These are phyloP conservation scores for Achroia grisella DNA, from an alignment of 1,140 invertebrate genomes.

Conservation along the genomic window DNA sequence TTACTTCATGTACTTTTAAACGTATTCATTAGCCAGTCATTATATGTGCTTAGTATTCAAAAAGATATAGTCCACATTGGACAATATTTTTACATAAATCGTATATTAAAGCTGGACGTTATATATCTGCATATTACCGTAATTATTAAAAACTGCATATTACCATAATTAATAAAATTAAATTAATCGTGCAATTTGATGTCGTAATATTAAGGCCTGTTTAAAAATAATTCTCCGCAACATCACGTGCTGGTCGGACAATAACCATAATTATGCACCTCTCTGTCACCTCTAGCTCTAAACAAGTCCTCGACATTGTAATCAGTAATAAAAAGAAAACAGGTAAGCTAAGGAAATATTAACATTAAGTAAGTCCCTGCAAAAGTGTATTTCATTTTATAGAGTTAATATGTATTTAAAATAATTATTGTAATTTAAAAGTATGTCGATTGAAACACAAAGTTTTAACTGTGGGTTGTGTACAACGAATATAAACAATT, in stretches of 20 bases:
- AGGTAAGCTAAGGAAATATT: constrained; percentile 54
- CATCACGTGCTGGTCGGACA: constrained; percentile 1
- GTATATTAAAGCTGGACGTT: not conserved
- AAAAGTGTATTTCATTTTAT: constrained; percentile 65
- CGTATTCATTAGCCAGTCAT: no score
- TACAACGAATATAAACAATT: constrained; percentile 56
- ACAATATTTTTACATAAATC: no score
- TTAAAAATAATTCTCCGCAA: not conserved
- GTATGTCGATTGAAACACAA: constrained; percentile 15
- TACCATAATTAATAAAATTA: no score
- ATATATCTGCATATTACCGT: not conserved
- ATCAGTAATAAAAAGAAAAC: constrained; percentile 51
- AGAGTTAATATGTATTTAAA: constrained; percentile 42
- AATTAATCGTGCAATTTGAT: not conserved
- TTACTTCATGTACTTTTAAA: no score
- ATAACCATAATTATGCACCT: constrained; percentile 17
- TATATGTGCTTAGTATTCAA: no score
- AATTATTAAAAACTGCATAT: not conserved
- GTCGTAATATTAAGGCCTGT: constrained; percentile 3
- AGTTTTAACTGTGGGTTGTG: constrained; percentile 43
- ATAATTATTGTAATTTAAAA: constrained; percentile 37
- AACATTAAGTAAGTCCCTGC: constrained; percentile 47
- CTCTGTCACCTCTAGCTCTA: constrained; percentile 34
- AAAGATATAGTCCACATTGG: no score
- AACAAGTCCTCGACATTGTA: constrained; percentile 14